Evolutionary conservation across 2,797 vertebrate genomes (phyloP).

Genomic region (Sandelia bainsii): DNA sequence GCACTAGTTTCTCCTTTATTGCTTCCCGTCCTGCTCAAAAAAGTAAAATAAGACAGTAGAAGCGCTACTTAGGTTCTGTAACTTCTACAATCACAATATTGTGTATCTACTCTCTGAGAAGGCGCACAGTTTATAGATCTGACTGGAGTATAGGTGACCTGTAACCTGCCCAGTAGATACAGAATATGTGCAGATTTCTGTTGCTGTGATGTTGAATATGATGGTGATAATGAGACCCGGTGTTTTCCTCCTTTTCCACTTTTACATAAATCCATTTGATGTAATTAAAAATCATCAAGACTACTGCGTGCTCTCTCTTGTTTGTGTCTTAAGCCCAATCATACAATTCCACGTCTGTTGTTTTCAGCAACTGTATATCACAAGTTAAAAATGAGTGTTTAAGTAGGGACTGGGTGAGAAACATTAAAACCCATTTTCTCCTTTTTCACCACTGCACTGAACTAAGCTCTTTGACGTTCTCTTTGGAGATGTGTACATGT

Average conservation of each 20-base stretch:
- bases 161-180: conserved; percentile 25
- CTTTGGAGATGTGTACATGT: too few species aligned
- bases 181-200: conserved; percentile 51
- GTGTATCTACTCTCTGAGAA: neutral
- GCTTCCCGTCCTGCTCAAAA: conserved; percentile 38
- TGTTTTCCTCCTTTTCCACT: conserved; percentile 82
- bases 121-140: neutral
- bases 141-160: conserved; percentile 63
- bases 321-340: conserved; percentile 1
- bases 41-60: conserved; percentile 9
- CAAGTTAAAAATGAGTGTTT: too few species aligned
- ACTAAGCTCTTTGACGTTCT: too few species aligned
- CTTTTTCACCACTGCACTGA: too few species aligned
- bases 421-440: too few species aligned
- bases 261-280: conserved; percentile 86
- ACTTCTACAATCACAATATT: neutral
- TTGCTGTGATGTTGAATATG: conserved; percentile 63
- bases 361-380: too few species aligned
- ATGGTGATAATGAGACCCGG: conserved; percentile 63
- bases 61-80: conserved; percentile 13
- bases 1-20: conserved; percentile 23
- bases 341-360: too few species aligned
- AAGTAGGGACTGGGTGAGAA: too few species aligned
- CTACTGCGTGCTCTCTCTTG: conserved; percentile 26
- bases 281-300: conserved; percentile 78